Evolutionary conservation across 1,140 invertebrate species (phyloP).

Genomic region (Aphelenchoides besseyi): DNA sequence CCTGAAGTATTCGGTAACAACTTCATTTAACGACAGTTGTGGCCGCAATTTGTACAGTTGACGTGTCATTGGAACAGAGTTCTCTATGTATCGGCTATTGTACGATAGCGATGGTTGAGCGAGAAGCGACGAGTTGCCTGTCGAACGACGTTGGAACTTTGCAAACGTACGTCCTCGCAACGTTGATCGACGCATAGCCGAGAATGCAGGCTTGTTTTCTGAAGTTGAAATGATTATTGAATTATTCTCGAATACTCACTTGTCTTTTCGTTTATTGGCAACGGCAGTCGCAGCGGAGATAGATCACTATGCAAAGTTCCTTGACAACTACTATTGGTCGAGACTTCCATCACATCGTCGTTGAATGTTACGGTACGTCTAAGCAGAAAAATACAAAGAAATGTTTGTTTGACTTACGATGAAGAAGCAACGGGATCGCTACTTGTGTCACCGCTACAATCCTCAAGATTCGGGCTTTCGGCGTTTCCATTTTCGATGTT

Average conservation of each 20-base stretch:
- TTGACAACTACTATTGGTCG: too few species aligned
- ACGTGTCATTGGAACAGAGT: background rate
- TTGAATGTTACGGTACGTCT: too few species aligned
- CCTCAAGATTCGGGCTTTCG: too few species aligned
- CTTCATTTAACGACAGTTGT: constrained; percentile 45
- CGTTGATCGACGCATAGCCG: background rate
- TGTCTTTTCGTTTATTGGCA: too few species aligned
- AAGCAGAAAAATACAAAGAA: too few species aligned
- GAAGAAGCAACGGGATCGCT: too few species aligned
- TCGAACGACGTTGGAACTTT: constrained; percentile 10
- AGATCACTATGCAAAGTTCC: too few species aligned
- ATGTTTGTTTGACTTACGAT: too few species aligned
- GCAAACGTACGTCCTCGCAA: background rate
- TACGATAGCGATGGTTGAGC: constrained; percentile 29
- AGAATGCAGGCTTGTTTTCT: background rate
- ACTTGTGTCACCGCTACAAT: too few species aligned
- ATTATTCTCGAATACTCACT: background rate
- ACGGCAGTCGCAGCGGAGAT: too few species aligned
- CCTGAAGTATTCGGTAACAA: constrained; percentile 60
- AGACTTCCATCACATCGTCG: too few species aligned
- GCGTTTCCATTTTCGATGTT: too few species aligned
- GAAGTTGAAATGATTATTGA: constrained; percentile 1
- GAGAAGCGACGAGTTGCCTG: constrained; percentile 30
- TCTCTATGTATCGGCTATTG: constrained; percentile 20
- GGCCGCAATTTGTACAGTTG: constrained; percentile 30